These are phyloP conservation scores for Gila robusta DNA, from an alignment of 2,797 vertebrate genomes.

Conservation along the genomic window DNA sequence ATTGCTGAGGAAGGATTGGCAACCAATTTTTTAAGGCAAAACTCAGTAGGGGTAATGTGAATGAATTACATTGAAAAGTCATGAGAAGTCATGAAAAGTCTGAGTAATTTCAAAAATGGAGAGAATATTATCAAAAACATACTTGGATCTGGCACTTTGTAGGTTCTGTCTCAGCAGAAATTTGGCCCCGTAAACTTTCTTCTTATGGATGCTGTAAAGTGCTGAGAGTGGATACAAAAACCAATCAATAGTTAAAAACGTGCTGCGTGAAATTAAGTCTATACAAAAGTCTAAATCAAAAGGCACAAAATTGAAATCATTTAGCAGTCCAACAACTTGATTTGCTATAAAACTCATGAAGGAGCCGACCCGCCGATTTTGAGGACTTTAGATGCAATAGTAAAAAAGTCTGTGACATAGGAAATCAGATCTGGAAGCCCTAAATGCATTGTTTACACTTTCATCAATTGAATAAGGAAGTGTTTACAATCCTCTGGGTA, in stretches of 20 bases:
- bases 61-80: too few species aligned
- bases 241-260: slow-evolving; percentile 27
- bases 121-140: slow-evolving; percentile 62
- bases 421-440: background rate
- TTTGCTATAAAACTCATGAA: slow-evolving; percentile 9
- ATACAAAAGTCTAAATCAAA: background rate
- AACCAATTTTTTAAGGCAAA: background rate
- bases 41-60: background rate
- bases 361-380: background rate
- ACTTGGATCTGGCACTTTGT: slow-evolving; percentile 95
- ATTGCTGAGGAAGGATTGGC: background rate
- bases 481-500: slow-evolving; percentile 30
- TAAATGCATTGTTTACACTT: slow-evolving; percentile 34
- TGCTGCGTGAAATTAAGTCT: background rate
- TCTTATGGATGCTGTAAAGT: slow-evolving; percentile 91
- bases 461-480: slow-evolving; percentile 28
- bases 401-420: slow-evolving; percentile 1
- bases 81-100: too few species aligned
- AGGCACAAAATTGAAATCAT: background rate
- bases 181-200: slow-evolving; percentile 89
- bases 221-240: slow-evolving; percentile 74
- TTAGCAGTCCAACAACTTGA: background rate
- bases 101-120: background rate
- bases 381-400: slow-evolving; percentile 2
- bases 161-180: slow-evolving; percentile 91